These are phyloP conservation scores for Teleogryllus oceanicus DNA, from an alignment of 2,888 invertebrate genomes.

Conservation along the genomic window DNA sequence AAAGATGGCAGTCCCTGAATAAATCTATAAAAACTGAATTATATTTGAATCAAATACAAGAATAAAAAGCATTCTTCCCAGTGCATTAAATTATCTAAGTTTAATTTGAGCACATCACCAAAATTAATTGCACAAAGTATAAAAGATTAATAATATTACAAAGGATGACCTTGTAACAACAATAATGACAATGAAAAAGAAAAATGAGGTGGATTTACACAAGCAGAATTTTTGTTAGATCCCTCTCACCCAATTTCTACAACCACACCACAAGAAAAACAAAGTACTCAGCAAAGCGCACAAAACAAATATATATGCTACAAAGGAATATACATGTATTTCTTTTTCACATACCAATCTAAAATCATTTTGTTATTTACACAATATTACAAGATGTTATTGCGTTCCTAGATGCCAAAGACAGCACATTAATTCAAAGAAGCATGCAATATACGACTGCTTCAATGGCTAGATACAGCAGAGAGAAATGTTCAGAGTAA, in stretches of 20 bases:
- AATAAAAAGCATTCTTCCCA: no score
- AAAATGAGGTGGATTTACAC: no score
- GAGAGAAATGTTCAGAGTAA: slow-evolving; percentile 7
- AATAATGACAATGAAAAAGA: no score
- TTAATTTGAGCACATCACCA: no score
- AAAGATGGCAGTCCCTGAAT: background rate
- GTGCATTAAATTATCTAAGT: no score
- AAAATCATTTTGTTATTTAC: background rate
- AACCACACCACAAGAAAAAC: background rate
- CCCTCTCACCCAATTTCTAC: no score
- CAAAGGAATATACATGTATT: background rate
- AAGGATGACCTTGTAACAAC: no score
- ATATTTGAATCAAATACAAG: no score
- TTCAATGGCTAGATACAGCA: background rate
- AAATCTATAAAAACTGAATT: no score
- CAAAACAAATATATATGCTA: background rate
- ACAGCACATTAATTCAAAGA: slow-evolving; percentile 18
- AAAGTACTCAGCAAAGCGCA: slow-evolving; percentile 1
- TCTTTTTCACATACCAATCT: background rate
- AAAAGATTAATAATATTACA: no score
- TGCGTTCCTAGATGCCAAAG: slow-evolving; percentile 1
- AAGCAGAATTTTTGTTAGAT: no score
- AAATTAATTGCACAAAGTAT: no score
- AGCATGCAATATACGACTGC: background rate
- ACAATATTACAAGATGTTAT: background rate